Evolutionary conservation across 2,888 invertebrate species (phyloP).

Genomic region (Notodonta ziczac): DNA sequence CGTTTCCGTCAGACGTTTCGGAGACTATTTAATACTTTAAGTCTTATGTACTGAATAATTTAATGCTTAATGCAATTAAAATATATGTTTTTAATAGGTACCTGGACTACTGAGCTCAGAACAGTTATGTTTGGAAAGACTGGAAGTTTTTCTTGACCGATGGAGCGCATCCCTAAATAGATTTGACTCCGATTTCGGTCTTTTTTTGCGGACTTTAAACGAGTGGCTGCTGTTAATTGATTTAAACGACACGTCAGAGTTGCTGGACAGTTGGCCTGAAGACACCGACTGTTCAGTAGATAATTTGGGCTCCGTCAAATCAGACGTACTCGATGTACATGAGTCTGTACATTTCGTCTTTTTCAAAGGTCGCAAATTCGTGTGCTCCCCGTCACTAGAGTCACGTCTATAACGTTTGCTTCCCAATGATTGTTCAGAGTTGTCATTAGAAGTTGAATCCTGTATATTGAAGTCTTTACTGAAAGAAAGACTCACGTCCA

Average conservation of each 20-base stretch:
- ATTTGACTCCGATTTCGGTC: conserved; percentile 67
- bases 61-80: no score
- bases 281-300: conserved; percentile 40
- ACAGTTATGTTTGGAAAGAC: conserved; percentile 46
- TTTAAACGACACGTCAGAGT: conserved; percentile 72
- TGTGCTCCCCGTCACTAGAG: conserved; percentile 56
- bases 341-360: conserved; percentile 65
- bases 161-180: conserved; percentile 66
- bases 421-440: conserved; percentile 50
- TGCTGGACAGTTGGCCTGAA: conserved; percentile 57
- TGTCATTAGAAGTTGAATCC: conserved; percentile 56
- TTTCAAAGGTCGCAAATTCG: conserved; percentile 58
- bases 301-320: conserved; percentile 50
- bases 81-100: conserved; percentile 23
- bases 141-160: conserved; percentile 56
- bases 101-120: conserved; percentile 58
- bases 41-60: no score
- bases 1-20: no score
- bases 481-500: conserved; percentile 63
- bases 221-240: conserved; percentile 70
- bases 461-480: conserved; percentile 58
- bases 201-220: conserved; percentile 68
- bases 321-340: conserved; percentile 58
- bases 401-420: conserved; percentile 64
- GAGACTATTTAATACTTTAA: no score